Evolutionary conservation across 2,888 invertebrate genomes (phyloP).

Genomic region (Stenoptilia bipunctidactyla): DNA sequence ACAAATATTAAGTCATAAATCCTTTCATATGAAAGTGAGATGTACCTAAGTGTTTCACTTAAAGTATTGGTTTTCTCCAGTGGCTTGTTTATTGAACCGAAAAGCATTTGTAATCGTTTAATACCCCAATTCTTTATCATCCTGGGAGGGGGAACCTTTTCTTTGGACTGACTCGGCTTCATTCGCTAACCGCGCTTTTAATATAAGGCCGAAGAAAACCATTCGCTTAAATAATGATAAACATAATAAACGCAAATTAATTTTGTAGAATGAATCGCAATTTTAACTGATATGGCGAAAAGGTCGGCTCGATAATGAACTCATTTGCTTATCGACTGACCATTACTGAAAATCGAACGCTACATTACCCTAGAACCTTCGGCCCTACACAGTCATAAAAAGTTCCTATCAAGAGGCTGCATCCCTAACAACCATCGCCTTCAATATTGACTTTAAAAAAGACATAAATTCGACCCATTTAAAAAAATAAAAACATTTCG

Average conservation of each 20-base stretch:
- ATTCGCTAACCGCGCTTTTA: constrained; percentile 27
- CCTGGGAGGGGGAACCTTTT: constrained; percentile 29
- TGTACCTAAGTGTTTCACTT: constrained; percentile 32
- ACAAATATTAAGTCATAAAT: too few relatives aligned
- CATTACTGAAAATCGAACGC: constrained; percentile 67
- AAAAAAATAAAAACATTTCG: constrained; percentile 65
- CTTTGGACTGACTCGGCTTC: constrained; percentile 33
- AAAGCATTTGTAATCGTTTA: constrained; percentile 72
- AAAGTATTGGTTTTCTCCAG: constrained; percentile 42
- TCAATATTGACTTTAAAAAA: constrained; percentile 59
- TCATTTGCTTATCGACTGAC: constrained; percentile 71
- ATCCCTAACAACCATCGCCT: constrained; percentile 12
- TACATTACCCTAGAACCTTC: constrained; percentile 61
- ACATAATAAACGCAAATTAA: constrained; percentile 9
- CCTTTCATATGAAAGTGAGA: too few relatives aligned
- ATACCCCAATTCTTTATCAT: constrained; percentile 72
- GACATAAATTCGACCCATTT: constrained; percentile 64
- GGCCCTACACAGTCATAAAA: constrained; percentile 55
- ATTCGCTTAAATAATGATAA: constrained; percentile 33
- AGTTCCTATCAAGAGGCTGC: constrained; percentile 44
- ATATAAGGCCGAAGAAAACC: constrained; percentile 59
- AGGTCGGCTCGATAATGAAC: constrained; percentile 41
- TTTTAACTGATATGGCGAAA: background rate
- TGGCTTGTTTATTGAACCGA: constrained; percentile 67
- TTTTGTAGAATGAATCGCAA: too few relatives aligned